Evolutionary conservation across 1,140 invertebrate genomes (phyloP), one percentile per base, ranked within the genome.

Genomic region (Psilanteris sp.): DNA sequence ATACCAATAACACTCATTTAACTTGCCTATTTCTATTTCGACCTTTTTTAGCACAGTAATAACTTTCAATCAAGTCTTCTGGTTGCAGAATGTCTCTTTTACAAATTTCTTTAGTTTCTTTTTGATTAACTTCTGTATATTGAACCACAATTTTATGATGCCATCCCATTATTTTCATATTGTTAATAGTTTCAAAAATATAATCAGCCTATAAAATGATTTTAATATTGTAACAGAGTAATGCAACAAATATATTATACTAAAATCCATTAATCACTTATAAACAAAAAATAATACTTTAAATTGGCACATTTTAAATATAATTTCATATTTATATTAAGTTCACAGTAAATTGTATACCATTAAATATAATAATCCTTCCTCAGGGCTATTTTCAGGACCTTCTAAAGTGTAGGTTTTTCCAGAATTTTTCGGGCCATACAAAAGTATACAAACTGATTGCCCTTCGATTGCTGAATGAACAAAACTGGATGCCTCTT

Each of bases 371-470:
- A 43, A 2, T n/a, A 57, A 7, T 18, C 52, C 52, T 26, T 22
- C 10, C 0, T 31, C 0, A 3, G 1, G 9, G 24, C 43, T 20
- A 7, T 32, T 27, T 10, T 20, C 16, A 7, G 24, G 36, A 13
- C 52, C 52, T 31, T 43, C 36, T 11, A 57, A 43, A 9, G 52
- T 43, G 5, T 9, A 55, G 3, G 18, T 34, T 44, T 59, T 59
- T 4, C 54, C 54, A 14, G 54, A 43, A 0, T 34, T 26, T 9
- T 59, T 13, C 0, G 55, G 41, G 2, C 55, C 55, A 8, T 18
- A 46, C 5, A 61, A 14, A 36, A 61, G 13, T 7, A 61, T 36
- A 4, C 9, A 26, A n/a, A 36, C 10, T 6, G 29, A 4, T 1
- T 61, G 29, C 9, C 55, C 55, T 18, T 46, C 29, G 3, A 61